A percentile compares a stretch with the other conserved stretches of the same genome.
phyloP scores from a whole-genome alignment of 2,888 invertebrate genomes.

The Rotaria macrura region DNA sequence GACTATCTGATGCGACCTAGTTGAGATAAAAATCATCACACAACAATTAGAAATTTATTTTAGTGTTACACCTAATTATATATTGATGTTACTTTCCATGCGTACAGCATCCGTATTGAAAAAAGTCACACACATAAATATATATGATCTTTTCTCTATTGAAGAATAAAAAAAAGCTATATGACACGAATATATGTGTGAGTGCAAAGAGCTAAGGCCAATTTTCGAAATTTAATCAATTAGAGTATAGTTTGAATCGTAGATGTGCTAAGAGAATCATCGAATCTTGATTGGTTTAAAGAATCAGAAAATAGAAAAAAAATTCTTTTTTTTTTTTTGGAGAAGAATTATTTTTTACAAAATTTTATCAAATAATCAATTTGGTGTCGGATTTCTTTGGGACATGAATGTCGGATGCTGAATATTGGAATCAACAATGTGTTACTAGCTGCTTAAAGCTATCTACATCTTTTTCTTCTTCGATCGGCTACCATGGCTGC shows the following conservation, averaged over 20 bases:
- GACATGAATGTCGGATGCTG: background rate
- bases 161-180: background rate
- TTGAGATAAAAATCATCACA: background rate
- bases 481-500: background rate
- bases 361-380: background rate
- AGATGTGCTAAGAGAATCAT: background rate
- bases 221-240: background rate
- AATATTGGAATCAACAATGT: constrained; percentile 9
- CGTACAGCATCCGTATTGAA: background rate
- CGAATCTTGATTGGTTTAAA: background rate
- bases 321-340: background rate
- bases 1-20: background rate
- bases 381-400: background rate
- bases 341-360: background rate
- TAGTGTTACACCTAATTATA: background rate
- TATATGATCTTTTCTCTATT: background rate
- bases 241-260: background rate
- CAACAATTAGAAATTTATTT: background rate
- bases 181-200: background rate
- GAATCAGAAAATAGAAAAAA: background rate
- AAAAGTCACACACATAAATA: background rate
- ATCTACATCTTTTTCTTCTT: background rate
- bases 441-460: background rate
- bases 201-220: background rate
- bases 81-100: background rate